These are phyloP conservation scores for Psophia crepitans DNA, from an alignment of 2,113 vertebrate genomes.

Conservation along the genomic window DNA sequence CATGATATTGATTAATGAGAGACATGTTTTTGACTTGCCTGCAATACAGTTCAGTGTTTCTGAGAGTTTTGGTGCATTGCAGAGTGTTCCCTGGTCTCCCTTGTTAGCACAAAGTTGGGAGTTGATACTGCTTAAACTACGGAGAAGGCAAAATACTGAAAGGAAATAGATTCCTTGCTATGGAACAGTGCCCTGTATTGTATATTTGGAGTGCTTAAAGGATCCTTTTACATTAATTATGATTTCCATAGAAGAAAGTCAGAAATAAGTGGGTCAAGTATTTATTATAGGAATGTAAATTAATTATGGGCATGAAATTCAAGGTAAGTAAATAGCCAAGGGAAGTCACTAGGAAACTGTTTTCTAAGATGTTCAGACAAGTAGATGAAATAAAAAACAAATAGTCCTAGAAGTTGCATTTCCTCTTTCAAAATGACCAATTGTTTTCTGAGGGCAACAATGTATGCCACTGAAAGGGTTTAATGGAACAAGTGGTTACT, in stretches of 20 bases:
- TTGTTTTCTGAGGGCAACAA: background rate
- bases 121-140: background rate
- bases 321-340: background rate
- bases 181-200: background rate
- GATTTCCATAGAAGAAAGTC: background rate
- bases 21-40: background rate
- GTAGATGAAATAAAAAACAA: background rate
- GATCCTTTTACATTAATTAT: background rate
- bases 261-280: background rate
- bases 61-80: background rate
- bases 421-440: background rate
- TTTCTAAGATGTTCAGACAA: background rate
- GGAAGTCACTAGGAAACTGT: too few species aligned
- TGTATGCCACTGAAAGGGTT: background rate
- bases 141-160: background rate
- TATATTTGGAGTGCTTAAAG: background rate
- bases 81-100: background rate
- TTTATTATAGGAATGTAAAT: background rate
- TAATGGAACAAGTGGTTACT: background rate
- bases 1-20: background rate
- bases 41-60: background rate
- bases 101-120: background rate
- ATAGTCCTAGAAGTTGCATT: background rate
- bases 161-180: background rate
- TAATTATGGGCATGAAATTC: background rate